Conservation (phyloP, 2,797 vertebrate species). For the Pipistrellus kuhlii region DNA sequence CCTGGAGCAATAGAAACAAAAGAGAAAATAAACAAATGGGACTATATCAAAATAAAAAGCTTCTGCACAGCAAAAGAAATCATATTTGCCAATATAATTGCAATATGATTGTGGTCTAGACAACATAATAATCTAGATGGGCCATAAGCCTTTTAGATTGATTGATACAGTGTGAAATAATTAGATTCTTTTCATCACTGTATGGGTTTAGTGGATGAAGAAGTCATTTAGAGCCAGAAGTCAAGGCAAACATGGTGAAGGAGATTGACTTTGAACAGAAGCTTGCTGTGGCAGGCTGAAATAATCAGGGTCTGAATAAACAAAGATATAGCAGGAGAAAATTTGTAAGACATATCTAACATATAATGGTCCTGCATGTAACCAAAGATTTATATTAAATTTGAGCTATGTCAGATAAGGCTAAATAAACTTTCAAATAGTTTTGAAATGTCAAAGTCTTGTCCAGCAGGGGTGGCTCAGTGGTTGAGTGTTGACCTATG, state of each 20-base stretch:
- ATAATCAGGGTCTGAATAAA: neutral
- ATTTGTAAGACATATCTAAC: neutral
- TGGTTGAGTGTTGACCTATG: too few species aligned
- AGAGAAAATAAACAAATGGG: too few species aligned
- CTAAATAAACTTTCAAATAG: neutral
- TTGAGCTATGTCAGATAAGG: neutral
- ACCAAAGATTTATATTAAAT: neutral
- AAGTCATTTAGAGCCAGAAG: neutral
- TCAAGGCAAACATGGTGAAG: neutral
- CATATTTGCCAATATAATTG: too few species aligned
- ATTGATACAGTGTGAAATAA: neutral
- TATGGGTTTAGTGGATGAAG: neutral
- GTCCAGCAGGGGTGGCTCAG: too few species aligned
- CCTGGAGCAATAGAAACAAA: too few species aligned
- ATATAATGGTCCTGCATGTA: neutral
- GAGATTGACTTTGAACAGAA: neutral
- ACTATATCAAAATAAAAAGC: too few species aligned
- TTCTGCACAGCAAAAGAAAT: too few species aligned
- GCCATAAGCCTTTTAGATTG: neutral
- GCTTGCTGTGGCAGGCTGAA: neutral
- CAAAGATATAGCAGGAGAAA: neutral
- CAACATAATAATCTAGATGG: neutral
- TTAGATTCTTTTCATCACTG: neutral
- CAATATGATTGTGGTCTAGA: too few species aligned
- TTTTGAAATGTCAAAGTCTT: neutral